A percentile compares a stretch with the other conserved stretches of the same genome.
Evolutionary conservation across 2,888 invertebrate genomes (phyloP).

Genomic region (Drosophila fulvimacula): DNA sequence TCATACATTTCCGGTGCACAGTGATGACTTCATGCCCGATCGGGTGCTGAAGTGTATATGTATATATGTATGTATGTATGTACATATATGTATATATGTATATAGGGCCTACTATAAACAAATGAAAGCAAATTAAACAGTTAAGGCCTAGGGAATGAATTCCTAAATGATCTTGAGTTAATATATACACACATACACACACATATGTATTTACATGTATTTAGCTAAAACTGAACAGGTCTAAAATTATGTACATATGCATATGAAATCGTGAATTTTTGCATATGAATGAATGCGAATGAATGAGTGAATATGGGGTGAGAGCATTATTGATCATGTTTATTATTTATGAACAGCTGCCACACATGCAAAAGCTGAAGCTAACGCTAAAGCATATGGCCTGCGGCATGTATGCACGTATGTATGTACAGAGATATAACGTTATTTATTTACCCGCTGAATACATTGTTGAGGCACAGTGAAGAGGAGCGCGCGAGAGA

Average conservation of each 20-base stretch:
- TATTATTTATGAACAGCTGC: slow-evolving; percentile 16
- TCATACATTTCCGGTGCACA: slow-evolving; percentile 57
- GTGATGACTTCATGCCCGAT: slow-evolving; percentile 40
- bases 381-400: neutral
- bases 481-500: slow-evolving; percentile 18
- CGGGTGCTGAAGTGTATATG: slow-evolving; percentile 6
- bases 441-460: slow-evolving; percentile 81
- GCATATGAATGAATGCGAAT: slow-evolving; percentile 28
- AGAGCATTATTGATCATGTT: slow-evolving; percentile 21
- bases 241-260: slow-evolving; percentile 39
- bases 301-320: slow-evolving; percentile 7
- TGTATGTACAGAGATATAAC: slow-evolving; percentile 14
- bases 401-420: neutral
- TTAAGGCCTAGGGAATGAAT: neutral
- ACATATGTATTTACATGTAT: too few relatives aligned
- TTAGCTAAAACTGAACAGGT: slow-evolving; percentile 13
- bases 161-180: slow-evolving; percentile 15
- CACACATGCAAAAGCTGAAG: slow-evolving; percentile 8
- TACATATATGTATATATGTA: neutral
- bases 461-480: slow-evolving; percentile 70
- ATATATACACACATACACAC: slow-evolving; percentile 8
- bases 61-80: too few relatives aligned
- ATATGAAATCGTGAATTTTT: slow-evolving; percentile 12
- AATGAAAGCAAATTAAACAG: slow-evolving; percentile 21
- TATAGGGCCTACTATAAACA: slow-evolving; percentile 16